Conservation (phyloP, 2,888 invertebrate species). For the Anodontia alba region DNA sequence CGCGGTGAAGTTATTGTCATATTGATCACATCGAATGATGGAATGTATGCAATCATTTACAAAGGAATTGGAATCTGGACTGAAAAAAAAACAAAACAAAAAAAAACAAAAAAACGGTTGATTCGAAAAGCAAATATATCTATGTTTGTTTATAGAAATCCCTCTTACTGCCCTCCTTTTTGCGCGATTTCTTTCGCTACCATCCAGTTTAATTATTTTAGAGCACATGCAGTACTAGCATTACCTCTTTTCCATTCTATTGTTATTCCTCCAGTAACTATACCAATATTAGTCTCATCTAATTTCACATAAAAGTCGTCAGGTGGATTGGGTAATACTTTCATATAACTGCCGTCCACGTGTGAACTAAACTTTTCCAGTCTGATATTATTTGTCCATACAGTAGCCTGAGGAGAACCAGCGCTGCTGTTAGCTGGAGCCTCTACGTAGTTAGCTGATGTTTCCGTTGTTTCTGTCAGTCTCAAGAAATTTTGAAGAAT, state of each 20-base stretch:
- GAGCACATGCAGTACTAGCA: no score
- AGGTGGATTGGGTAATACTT: conserved; percentile 15
- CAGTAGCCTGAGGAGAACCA: conserved; percentile 17
- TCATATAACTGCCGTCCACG: conserved; percentile 22
- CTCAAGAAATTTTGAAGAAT: conserved; percentile 17
- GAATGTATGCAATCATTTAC: no score
- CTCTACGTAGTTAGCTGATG: conserved; percentile 15
- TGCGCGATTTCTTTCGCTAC: no score
- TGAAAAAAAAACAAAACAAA: no score
- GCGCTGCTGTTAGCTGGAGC: not conserved
- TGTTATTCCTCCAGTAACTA: conserved; percentile 25
- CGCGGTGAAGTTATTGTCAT: no score
- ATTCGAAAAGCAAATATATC: no score
- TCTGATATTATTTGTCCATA: conserved; percentile 21
- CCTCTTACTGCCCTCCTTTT: no score
- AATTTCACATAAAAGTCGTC: conserved; percentile 23
- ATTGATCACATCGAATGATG: no score
- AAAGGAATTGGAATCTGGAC: no score
- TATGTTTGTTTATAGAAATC: no score
- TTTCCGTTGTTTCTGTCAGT: not conserved
- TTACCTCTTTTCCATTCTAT: conserved; percentile 20
- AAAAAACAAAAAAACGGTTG: no score
- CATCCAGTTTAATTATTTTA: no score
- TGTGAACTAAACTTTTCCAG: conserved; percentile 1
- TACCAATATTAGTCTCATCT: conserved; percentile 22